Conservation (phyloP, 2,888 invertebrate species). For the Meiosimyza decipiens region DNA sequence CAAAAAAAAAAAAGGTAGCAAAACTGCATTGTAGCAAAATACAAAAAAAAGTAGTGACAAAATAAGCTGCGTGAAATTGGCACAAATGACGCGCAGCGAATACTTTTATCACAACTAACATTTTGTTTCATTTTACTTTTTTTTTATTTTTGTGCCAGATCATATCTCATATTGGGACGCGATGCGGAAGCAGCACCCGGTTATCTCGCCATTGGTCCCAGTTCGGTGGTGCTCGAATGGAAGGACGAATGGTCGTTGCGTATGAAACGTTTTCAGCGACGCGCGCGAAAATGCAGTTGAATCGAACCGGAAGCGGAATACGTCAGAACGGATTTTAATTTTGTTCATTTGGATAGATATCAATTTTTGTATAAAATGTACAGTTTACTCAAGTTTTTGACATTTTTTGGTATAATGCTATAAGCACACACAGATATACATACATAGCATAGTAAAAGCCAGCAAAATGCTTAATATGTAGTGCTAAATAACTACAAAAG, state of each 20-base stretch:
- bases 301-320: conserved; percentile 67
- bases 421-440: conserved; percentile 42
- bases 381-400: conserved; percentile 66
- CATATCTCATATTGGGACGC: conserved; percentile 63
- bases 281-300: conserved; percentile 66
- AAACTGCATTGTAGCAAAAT: no score
- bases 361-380: conserved; percentile 67
- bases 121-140: neutral
- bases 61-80: no score
- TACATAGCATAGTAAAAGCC: conserved; percentile 16
- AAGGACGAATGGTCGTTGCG: conserved; percentile 65
- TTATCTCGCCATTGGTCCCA: conserved; percentile 63
- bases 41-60: no score
- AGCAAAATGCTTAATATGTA: conserved; percentile 21
- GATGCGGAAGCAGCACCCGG: conserved; percentile 64
- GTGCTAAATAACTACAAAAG: no score
- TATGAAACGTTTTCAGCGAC: conserved; percentile 65
- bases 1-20: no score
- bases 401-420: conserved; percentile 65
- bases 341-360: conserved; percentile 64
- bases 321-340: conserved; percentile 65
- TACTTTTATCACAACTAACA: no score
- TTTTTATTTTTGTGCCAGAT: conserved; percentile 47
- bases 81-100: no score
- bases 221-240: conserved; percentile 64